These are phyloP conservation scores for Sebastes kiyomatsui DNA, from an alignment of 2,797 vertebrate genomes.

Conservation along the genomic window DNA sequence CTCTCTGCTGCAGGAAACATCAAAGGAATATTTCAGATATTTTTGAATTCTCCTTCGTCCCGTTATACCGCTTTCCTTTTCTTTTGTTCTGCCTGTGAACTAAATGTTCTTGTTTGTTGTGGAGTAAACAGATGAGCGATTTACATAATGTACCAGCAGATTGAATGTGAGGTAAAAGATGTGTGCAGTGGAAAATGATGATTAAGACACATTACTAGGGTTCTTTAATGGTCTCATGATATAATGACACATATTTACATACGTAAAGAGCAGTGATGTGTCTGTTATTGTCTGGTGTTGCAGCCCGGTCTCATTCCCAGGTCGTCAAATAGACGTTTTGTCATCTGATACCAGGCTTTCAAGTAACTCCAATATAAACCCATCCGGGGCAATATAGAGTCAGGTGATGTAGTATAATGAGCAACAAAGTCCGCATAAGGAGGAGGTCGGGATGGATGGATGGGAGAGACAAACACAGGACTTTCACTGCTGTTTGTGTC, in stretches of 20 bases:
- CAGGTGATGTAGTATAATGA: too few species aligned
- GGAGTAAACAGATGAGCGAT: constrained; percentile 19
- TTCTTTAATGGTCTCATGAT: background rate
- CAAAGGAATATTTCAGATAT: constrained; percentile 24
- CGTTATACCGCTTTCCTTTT: background rate
- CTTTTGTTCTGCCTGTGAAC: constrained; percentile 22
- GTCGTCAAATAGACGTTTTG: too few species aligned
- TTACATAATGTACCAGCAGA: constrained; percentile 28
- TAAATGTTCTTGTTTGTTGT: constrained; percentile 20
- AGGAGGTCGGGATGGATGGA: too few species aligned
- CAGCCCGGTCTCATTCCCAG: too few species aligned
- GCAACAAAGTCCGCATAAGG: too few species aligned
- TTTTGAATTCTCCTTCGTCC: background rate
- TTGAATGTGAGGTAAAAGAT: background rate
- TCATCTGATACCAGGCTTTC: too few species aligned
- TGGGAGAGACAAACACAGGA: too few species aligned
- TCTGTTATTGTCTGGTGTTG: background rate
- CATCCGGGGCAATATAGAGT: too few species aligned
- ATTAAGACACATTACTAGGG: background rate
- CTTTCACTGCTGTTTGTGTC: too few species aligned
- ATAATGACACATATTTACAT: background rate
- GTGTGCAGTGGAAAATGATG: background rate
- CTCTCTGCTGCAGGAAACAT: constrained; percentile 3
- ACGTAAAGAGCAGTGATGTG: background rate
- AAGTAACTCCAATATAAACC: too few species aligned